Base-by-base conservation (phyloP, 2,113 vertebrate genomes). In the Toxotes chatareus region DNA sequence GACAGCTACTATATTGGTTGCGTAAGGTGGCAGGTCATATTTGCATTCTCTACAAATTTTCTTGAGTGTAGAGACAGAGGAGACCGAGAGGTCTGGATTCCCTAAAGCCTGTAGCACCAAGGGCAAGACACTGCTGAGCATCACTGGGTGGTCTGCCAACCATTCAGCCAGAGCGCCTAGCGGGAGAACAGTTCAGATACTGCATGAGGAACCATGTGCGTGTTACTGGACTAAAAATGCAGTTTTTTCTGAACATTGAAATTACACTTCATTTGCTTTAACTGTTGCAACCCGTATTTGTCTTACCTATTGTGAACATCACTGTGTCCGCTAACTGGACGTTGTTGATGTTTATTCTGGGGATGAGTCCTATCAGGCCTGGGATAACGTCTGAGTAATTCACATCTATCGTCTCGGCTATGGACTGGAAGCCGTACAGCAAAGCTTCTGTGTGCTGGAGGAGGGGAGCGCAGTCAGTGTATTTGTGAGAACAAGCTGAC, bases 1-100 rank as follows among this genome's bases (percentile, higher is more conserved):
- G 59, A 99, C 98, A 0, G 98, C 98, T 1, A 99, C 98, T 1
- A 99, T 99, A 93, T 99, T 99, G 88, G 95, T 96, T 32, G 98
- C 98, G 4, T 99, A 99, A 21, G 97, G 97, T 0, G 97, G 97
- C 89, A 99, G 95, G 94, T 99, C 98, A 0, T 97, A 97, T 93
- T 99, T 99, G 95, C 98, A 99, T 87, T 99, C 98, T 76, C 98
- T 95, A 90, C 98, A 99, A 88, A 99, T 99, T 93, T 99, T 99
- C 92, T 99, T 99, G 36, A 99, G 95, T 0, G 98, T 99, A 64
- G 98, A 99, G 73, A 99, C 98, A 0, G 98, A 99, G 66, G 98
- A 99, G 73, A 99, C 96, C 6, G 98, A 99, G 82, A 99, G 97
- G 87, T 99, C 98, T 1, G 98, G 98, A 87, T 99, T 99, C 67